Base-by-base conservation (phyloP, 2,888 invertebrate genomes). In the Aelia acuminata region DNA sequence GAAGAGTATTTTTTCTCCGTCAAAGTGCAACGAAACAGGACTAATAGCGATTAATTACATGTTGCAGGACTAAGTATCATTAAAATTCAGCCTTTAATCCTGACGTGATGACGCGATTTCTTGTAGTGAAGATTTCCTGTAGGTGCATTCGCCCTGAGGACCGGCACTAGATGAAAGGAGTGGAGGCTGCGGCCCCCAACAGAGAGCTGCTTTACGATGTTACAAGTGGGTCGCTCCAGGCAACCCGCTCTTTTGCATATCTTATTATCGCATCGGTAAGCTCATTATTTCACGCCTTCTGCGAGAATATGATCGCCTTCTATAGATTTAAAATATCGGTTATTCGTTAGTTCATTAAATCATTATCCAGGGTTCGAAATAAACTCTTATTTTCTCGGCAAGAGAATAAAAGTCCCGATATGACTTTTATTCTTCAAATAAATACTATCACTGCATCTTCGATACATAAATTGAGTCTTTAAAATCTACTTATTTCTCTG, bases 201-300 rank as follows among this genome's bases (percentile, higher is more conserved):
- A 70, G 31, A 35, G 35, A 70, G 63, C 63, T 70, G 1, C 18
- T 70, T 63, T 70, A 20, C 22, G 5, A 70, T 70, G 18, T 70
- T 70, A 70, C 63, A 70, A 70, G 63, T 70, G 5, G 20, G 31
- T 22, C 63, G n/a, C 53, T n/a, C 53, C 53, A n/a, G 53, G 53
- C 22, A 2, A 1, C 13, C 15, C 1, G 18, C 31, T 70, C 31
- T 18, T 70, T 70, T 70, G 63, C 63, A 70, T 70, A 70, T 70
- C 63, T 70, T 35, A 70, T 70, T 70, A 35, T 70, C 31, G 31
- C 63, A 70, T 70, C 53, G 53, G n/a, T 53, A 53, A 53, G 53
- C 1, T n/a, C 53, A n/a, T 53, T 53, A 53, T 53, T 53, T n/a
- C 53, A 20, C 53, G 53, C 53, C 53, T 53, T 53, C 2, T 22